A percentile compares a stretch with the other conserved stretches of the same genome.
phyloP scores from a whole-genome alignment of 2,797 vertebrate species.

The Lateolabrax maculatus region DNA sequence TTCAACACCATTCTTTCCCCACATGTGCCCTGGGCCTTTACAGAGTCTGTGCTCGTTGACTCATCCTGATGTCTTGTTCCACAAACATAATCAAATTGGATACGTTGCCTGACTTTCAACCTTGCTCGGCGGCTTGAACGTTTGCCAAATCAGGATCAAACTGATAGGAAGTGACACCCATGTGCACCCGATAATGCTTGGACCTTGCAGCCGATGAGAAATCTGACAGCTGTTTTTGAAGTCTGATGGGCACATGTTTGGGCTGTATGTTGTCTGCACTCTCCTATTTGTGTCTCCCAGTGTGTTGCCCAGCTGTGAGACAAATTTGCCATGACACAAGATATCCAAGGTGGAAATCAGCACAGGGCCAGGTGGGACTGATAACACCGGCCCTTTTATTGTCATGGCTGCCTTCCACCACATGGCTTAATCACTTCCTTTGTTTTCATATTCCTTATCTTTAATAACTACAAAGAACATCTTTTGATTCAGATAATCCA shows the following conservation, averaged over 20 bases:
- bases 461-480: constrained; percentile 7
- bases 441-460: constrained; percentile 26
- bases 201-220: not conserved
- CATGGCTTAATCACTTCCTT: not conserved
- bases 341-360: constrained; percentile 32
- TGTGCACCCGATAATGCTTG: not conserved
- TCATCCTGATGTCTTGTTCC: constrained; percentile 23
- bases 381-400: constrained; percentile 12
- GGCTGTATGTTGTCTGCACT: not conserved
- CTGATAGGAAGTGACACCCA: not conserved
- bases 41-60: constrained; percentile 20
- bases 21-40: not conserved
- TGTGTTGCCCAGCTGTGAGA: constrained; percentile 43
- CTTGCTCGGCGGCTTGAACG: not conserved
- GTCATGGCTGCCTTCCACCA: constrained; percentile 6
- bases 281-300: constrained; percentile 24
- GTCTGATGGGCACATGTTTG: constrained; percentile 32
- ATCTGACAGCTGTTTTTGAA: constrained; percentile 30
- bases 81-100: constrained; percentile 19
- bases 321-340: constrained; percentile 27
- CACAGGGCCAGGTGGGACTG: constrained; percentile 13
- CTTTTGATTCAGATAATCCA: not conserved
- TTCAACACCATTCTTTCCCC: not conserved
- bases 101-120: constrained; percentile 4
- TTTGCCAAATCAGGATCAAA: constrained; percentile 16